These are phyloP conservation scores for Cydia strobilella DNA, from an alignment of 1,140 invertebrate genomes.

Conservation along the genomic window DNA sequence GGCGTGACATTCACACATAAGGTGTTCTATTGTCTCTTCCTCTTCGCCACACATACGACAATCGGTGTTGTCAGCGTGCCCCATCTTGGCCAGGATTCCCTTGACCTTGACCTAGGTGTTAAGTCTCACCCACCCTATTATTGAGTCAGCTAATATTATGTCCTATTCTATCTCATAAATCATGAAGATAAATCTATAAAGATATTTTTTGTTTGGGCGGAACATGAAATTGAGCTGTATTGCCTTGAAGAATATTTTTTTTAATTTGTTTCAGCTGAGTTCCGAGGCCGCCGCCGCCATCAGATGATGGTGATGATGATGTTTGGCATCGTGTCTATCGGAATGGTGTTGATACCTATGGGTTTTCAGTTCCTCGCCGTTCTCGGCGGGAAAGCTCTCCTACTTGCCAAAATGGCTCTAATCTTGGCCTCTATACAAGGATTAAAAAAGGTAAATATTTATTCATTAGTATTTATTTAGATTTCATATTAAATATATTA, in stretches of 20 bases:
- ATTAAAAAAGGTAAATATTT: constrained; percentile 82
- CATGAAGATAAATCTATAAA: too few species aligned
- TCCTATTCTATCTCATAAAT: too few species aligned
- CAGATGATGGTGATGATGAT: constrained; percentile 86
- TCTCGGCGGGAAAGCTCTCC: constrained; percentile 87
- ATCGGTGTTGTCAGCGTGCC: too few species aligned
- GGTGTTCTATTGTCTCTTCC: too few species aligned
- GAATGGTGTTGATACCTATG: constrained; percentile 86
- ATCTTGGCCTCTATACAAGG: constrained; percentile 89
- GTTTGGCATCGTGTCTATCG: constrained; percentile 86
- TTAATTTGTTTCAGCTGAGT: constrained; percentile 66
- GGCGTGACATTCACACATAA: too few species aligned
- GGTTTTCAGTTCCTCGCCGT: constrained; percentile 89
- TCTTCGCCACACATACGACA: too few species aligned
- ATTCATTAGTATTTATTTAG: constrained; percentile 31
- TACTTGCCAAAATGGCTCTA: constrained; percentile 88
- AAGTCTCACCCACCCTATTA: too few species aligned
- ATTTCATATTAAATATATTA: background rate
- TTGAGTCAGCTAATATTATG: too few species aligned
- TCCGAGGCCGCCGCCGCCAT: constrained; percentile 79
- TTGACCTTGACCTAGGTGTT: too few species aligned
- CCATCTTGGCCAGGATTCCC: too few species aligned
- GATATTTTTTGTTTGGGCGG: too few species aligned
- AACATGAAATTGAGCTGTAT: background rate
- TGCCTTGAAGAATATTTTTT: background rate